phyloP scores from a whole-genome alignment of 2,797 vertebrate genomes.

The Cygnus olor region DNA sequence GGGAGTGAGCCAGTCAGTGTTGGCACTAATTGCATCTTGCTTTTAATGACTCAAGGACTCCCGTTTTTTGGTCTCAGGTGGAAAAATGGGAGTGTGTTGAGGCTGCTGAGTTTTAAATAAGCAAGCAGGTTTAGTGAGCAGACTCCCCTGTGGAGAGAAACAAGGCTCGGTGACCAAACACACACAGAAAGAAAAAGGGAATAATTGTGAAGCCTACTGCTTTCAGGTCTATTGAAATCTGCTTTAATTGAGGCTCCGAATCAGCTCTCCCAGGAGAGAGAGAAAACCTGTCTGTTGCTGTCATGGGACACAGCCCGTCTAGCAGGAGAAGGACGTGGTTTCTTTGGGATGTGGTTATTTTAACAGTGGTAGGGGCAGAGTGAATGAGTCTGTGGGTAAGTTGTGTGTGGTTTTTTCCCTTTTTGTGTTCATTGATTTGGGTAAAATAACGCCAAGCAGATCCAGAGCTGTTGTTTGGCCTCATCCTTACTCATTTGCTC shows the following conservation, averaged over 20 bases:
- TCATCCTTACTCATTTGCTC: not conserved
- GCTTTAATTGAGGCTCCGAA: not conserved
- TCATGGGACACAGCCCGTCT: not conserved
- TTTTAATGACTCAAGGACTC: constrained; percentile 56
- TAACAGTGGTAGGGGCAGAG: not conserved
- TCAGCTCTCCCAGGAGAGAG: not conserved
- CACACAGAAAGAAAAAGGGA: not conserved
- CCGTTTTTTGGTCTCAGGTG: constrained; percentile 55
- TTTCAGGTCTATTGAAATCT: not conserved
- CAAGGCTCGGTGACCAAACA: not conserved
- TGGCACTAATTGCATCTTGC: constrained; percentile 64
- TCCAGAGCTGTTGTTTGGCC: not conserved
- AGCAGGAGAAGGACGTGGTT: not conserved
- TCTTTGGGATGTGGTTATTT: not conserved
- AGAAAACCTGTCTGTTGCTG: not conserved
- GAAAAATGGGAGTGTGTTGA: constrained; percentile 42
- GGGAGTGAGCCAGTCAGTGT: constrained; percentile 51
- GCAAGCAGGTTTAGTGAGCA: constrained; percentile 9
- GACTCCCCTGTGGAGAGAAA: not conserved
- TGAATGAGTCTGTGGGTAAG: not conserved
- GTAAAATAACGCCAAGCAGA: not conserved
- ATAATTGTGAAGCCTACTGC: not conserved
- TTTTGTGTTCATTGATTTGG: not conserved
- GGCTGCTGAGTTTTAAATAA: constrained; percentile 57
- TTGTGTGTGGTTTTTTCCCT: accelerated